Conservation (phyloP, 2,797 vertebrate genomes). For the Loriculus beryllinus region DNA sequence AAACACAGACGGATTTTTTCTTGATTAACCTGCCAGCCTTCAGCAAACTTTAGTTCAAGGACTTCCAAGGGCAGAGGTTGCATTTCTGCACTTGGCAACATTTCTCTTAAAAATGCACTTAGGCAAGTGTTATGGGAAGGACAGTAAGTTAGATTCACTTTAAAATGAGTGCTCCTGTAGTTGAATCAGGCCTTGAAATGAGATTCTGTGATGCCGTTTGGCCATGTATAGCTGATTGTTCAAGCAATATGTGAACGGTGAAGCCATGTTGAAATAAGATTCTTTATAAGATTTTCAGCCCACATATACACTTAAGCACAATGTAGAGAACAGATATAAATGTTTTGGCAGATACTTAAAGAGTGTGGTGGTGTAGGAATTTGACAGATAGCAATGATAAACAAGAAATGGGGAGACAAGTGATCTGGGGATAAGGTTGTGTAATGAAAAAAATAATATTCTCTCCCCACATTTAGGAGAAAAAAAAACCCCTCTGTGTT, state of each 20-base stretch:
- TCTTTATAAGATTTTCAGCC: not conserved
- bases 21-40: slow-evolving; percentile 35
- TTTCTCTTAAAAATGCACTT: not conserved
- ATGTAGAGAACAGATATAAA: not conserved
- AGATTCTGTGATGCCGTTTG: not conserved
- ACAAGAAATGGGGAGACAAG: not conserved
- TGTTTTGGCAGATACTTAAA: slow-evolving; percentile 20
- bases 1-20: not conserved
- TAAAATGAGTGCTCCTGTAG: not conserved
- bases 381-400: not conserved
- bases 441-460: not conserved
- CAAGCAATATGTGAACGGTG: not conserved
- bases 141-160: not conserved
- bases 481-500: rapidly evolving
- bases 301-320: not conserved
- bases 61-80: slow-evolving; percentile 8
- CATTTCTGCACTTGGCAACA: slow-evolving; percentile 9
- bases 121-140: not conserved
- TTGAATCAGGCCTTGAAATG: not conserved
- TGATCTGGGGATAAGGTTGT: not conserved
- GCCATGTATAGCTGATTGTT: not conserved
- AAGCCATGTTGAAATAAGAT: slow-evolving; percentile 39
- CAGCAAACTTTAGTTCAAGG: slow-evolving; percentile 41
- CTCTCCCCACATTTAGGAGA: not conserved
- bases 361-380: not conserved